Conservation (phyloP, 2,113 vertebrate genomes). For the Eclectus roratus region DNA sequence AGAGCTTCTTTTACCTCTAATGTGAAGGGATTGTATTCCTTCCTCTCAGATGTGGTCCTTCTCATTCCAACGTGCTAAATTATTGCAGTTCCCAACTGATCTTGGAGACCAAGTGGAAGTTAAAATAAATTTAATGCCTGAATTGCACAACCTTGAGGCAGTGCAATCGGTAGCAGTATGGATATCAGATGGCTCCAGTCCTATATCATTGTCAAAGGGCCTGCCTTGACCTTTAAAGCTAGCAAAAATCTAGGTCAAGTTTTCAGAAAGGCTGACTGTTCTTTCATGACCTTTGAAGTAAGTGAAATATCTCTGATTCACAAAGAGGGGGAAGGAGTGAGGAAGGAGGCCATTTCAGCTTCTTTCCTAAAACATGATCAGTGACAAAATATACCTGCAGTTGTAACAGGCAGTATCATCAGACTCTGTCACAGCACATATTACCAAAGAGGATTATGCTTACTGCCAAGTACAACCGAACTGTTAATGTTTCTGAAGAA, state of each 20-base stretch:
- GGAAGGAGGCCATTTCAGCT: neutral
- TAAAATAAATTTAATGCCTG: neutral
- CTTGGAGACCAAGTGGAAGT: neutral
- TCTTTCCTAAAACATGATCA: neutral
- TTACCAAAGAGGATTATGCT: neutral
- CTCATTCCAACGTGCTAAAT: neutral
- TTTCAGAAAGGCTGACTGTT: neutral
- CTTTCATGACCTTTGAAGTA: neutral
- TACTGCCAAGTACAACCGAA: neutral
- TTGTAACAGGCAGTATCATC: neutral
- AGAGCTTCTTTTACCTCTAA: neutral
- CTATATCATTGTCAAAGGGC: neutral
- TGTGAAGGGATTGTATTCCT: neutral
- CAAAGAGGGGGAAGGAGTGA: neutral
- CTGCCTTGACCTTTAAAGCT: neutral
- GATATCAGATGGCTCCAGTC: neutral
- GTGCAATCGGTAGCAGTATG: neutral
- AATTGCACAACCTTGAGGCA: neutral
- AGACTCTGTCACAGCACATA: neutral
- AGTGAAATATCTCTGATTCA: neutral
- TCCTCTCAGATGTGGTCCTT: neutral
- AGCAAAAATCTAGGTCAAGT: neutral
- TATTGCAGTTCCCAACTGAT: neutral
- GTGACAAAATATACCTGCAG: neutral
- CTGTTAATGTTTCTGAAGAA: neutral